phyloP scores from a whole-genome alignment of 2,888 invertebrate species.

The Pyrochroa serraticornis region DNA sequence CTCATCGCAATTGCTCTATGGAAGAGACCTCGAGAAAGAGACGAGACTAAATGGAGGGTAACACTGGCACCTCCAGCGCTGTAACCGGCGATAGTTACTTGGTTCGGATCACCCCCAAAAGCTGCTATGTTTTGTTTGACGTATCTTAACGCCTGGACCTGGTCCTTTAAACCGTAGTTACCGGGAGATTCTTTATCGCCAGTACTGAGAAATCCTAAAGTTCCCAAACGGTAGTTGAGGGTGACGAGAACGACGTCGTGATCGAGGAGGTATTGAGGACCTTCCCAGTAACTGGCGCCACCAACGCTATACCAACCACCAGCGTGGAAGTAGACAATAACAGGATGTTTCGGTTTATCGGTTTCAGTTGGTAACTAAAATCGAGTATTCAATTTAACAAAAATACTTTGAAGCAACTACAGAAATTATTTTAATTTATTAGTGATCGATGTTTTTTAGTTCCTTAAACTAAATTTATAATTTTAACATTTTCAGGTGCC shows the following conservation, averaged over 20 bases:
- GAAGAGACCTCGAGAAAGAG: slow-evolving; percentile 72
- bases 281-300: slow-evolving; percentile 63
- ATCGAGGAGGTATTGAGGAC: slow-evolving; percentile 70
- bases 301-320: slow-evolving; percentile 69
- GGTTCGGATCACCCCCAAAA: slow-evolving; percentile 72
- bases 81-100: slow-evolving; percentile 70
- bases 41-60: slow-evolving; percentile 65
- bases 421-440: too few species aligned
- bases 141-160: slow-evolving; percentile 71
- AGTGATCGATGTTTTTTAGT: too few species aligned
- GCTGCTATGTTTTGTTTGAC: slow-evolving; percentile 67
- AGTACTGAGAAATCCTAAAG: slow-evolving; percentile 61
- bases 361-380: slow-evolving; percentile 48
- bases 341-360: slow-evolving; percentile 60
- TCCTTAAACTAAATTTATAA: too few species aligned
- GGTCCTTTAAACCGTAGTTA: slow-evolving; percentile 74
- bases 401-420: too few species aligned
- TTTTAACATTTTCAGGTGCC: neutral
- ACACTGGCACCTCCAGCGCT: slow-evolving; percentile 59
- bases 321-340: slow-evolving; percentile 71
- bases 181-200: slow-evolving; percentile 71
- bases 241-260: slow-evolving; percentile 69
- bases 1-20: slow-evolving; percentile 74
- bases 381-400: neutral
- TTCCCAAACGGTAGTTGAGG: slow-evolving; percentile 68